Evolutionary conservation across 2,888 invertebrate genomes (phyloP).

Genomic region (Morpho deidamia): DNA sequence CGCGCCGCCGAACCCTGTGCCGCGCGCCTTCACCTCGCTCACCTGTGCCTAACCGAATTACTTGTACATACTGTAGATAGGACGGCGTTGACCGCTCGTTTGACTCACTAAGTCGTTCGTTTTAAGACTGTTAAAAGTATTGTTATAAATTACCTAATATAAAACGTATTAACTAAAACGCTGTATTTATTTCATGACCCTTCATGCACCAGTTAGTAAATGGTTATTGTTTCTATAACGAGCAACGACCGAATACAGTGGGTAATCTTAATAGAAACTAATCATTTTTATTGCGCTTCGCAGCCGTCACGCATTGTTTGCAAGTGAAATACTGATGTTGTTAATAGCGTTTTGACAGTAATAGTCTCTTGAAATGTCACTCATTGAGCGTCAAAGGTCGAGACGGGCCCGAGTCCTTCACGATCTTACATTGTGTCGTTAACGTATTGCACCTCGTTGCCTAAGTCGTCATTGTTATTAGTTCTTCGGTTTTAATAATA

Average conservation of each 20-base stretch:
- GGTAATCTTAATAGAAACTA: slow-evolving; percentile 28
- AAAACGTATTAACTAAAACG: slow-evolving; percentile 47
- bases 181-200: slow-evolving; percentile 28
- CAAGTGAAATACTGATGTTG: slow-evolving; percentile 20
- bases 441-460: slow-evolving; percentile 31
- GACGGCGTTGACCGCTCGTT: slow-evolving; percentile 58
- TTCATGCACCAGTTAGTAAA: slow-evolving; percentile 4
- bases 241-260: slow-evolving; percentile 18
- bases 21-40: slow-evolving; percentile 61
- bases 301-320: slow-evolving; percentile 27
- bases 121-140: slow-evolving; percentile 78
- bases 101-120: slow-evolving; percentile 70
- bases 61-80: slow-evolving; percentile 67
- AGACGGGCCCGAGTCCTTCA: slow-evolving; percentile 32
- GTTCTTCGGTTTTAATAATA: slow-evolving; percentile 21
- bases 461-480: slow-evolving; percentile 31
- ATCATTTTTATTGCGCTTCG: slow-evolving; percentile 24
- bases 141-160: slow-evolving; percentile 74
- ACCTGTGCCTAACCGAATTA: slow-evolving; percentile 47
- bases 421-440: slow-evolving; percentile 29
- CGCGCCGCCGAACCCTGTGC: slow-evolving; percentile 52
- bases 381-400: slow-evolving; percentile 38
- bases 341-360: slow-evolving; percentile 31
- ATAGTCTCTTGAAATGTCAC: slow-evolving; percentile 38
- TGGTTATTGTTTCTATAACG: slow-evolving; percentile 12